Conservation (phyloP, 2,113 vertebrate species). For the Rhinoderma darwinii region DNA sequence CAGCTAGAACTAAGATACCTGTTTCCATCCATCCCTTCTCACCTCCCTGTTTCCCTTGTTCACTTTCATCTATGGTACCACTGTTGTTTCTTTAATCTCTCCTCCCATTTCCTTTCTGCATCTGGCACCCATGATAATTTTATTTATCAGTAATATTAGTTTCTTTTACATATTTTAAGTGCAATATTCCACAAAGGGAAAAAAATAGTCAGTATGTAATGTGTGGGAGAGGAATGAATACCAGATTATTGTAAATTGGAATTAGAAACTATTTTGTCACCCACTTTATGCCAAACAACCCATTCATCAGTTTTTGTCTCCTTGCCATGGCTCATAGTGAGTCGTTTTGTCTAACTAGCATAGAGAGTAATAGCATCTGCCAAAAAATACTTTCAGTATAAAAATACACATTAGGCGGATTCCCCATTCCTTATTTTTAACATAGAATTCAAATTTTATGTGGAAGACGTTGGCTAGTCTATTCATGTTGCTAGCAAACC, state of each 20-base stretch:
- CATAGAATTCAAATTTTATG: background rate
- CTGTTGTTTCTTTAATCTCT: background rate
- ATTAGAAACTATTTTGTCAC: background rate
- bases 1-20: no score
- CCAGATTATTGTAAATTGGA: background rate
- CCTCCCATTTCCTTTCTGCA: background rate
- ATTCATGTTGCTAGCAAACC: background rate
- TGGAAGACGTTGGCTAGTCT: background rate
- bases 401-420: background rate
- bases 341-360: no score
- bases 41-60: no score
- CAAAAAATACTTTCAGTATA: background rate
- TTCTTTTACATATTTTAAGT: background rate
- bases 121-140: background rate
- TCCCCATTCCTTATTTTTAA: background rate
- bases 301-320: background rate
- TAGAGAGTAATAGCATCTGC: background rate
- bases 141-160: background rate
- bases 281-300: background rate
- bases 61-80: no score
- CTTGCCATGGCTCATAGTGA: background rate
- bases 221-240: background rate
- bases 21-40: no score
- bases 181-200: background rate
- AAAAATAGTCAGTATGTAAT: background rate